These are phyloP conservation scores for Egretta garzetta DNA, from an alignment of 2,113 vertebrate species.

Conservation along the genomic window DNA sequence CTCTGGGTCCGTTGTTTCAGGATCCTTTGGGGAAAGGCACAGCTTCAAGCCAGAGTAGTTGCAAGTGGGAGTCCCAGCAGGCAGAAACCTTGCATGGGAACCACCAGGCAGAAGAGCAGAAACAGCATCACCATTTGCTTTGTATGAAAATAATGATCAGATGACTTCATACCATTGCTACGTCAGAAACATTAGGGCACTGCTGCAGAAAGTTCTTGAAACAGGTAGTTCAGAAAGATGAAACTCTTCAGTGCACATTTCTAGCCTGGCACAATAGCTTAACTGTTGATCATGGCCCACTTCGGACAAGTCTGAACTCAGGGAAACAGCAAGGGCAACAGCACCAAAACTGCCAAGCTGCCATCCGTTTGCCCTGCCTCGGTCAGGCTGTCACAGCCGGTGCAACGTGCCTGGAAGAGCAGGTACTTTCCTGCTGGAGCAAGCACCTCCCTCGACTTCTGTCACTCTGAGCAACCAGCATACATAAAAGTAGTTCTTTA, in stretches of 20 bases:
- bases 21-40: background rate
- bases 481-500: background rate
- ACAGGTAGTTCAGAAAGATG: background rate
- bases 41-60: background rate
- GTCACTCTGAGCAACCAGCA: background rate
- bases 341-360: background rate
- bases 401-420: background rate
- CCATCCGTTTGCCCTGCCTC: background rate
- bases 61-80: background rate
- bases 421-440: background rate
- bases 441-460: background rate
- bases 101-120: background rate
- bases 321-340: accelerated
- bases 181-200: background rate
- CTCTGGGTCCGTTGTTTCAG: background rate
- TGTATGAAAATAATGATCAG: background rate
- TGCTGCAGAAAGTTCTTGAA: background rate
- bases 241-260: background rate
- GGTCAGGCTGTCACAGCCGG: background rate
- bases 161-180: background rate
- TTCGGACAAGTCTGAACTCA: background rate
- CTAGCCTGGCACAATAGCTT: background rate
- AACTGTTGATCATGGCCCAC: background rate
- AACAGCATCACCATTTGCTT: background rate
- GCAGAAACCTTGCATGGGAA: accelerated